Conservation (phyloP, 2,797 vertebrate species). For the Manis crassicaudata region DNA sequence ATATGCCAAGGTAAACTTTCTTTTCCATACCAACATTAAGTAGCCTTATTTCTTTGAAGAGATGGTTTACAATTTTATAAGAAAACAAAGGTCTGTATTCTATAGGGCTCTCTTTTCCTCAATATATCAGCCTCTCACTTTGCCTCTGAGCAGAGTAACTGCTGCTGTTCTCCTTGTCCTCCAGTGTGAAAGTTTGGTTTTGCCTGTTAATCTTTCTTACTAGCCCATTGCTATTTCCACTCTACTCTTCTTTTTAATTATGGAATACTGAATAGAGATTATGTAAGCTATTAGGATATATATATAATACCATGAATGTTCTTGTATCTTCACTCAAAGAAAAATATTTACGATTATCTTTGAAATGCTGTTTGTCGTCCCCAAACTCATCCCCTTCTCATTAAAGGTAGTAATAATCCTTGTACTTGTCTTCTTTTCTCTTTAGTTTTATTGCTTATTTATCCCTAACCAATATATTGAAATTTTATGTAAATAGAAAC, state of each 20-base stretch:
- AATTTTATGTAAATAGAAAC: constrained; percentile 22
- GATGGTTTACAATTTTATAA: constrained; percentile 10
- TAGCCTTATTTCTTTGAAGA: constrained; percentile 14
- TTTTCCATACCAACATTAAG: background rate
- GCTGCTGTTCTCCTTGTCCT: background rate
- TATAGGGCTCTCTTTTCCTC: background rate
- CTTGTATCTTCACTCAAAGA: background rate
- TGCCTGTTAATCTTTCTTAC: background rate
- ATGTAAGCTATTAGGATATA: background rate
- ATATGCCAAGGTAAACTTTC: background rate
- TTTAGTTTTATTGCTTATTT: constrained; percentile 34
- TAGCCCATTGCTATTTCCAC: background rate
- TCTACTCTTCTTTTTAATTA: background rate
- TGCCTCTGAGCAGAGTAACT: background rate
- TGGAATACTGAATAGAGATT: background rate
- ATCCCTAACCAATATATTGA: background rate
- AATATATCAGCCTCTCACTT: background rate
- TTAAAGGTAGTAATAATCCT: background rate
- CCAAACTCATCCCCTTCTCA: background rate
- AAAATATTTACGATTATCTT: background rate
- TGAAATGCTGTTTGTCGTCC: background rate
- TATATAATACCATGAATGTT: background rate
- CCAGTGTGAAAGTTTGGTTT: background rate
- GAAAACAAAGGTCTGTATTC: background rate
- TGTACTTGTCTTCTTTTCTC: background rate